phyloP scores from a whole-genome alignment of 2,113 vertebrate genomes.

The Drymodes brunneopygia region DNA sequence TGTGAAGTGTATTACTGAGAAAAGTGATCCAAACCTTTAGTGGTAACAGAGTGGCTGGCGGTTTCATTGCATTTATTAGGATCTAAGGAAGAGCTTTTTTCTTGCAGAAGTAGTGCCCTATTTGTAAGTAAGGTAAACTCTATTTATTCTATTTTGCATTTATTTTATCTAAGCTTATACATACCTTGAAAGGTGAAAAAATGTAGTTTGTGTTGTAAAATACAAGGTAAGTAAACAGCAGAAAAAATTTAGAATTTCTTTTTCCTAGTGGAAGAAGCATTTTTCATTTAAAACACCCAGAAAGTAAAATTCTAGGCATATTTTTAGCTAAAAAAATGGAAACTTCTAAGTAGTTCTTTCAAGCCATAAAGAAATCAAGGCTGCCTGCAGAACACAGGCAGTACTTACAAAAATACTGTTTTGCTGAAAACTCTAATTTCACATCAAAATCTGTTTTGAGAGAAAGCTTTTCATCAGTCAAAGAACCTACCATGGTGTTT shows the following conservation, averaged over 20 bases:
- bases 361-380: background rate
- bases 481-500: background rate
- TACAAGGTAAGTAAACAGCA: background rate
- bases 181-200: background rate
- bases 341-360: background rate
- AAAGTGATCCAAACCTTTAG: background rate
- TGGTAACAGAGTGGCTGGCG: background rate
- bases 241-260: background rate
- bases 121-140: background rate
- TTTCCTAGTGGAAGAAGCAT: background rate
- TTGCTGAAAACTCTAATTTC: background rate
- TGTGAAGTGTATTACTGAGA: background rate
- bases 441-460: background rate
- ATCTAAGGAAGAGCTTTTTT: background rate
- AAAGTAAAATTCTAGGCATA: background rate
- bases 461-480: background rate
- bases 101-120: background rate
- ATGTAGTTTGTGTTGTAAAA: background rate
- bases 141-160: background rate
- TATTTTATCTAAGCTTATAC: background rate
- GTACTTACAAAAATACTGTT: background rate
- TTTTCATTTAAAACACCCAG: background rate
- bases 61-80: background rate
- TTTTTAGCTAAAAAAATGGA: background rate
- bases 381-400: background rate